A percentile compares a stretch with the other conserved stretches of the same genome.
These are phyloP conservation scores for Phania funesta DNA, from an alignment of 2,888 invertebrate species.

Conservation along the genomic window DNA sequence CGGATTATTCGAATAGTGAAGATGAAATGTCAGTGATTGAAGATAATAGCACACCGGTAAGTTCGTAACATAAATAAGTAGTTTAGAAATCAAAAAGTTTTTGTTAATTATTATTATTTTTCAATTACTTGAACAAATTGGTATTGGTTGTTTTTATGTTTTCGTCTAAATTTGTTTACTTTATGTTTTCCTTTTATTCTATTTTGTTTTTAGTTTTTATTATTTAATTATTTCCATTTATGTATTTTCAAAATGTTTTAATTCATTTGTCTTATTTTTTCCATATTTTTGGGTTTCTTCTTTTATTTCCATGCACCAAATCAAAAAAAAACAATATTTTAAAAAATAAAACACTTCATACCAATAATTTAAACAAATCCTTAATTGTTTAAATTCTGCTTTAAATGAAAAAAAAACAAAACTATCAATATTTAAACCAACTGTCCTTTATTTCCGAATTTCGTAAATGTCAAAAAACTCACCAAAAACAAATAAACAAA, in stretches of 20 bases:
- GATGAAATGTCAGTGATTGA: conserved; percentile 89
- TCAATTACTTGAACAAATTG: conserved; percentile 16
- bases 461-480: conserved; percentile 34
- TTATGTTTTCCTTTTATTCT: conserved; percentile 59
- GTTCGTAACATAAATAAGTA: conserved; percentile 69
- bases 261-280: conserved; percentile 71
- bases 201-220: conserved; percentile 63
- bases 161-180: conserved; percentile 48
- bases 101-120: conserved; percentile 13
- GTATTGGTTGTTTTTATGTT: conserved; percentile 53
- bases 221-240: conserved; percentile 39
- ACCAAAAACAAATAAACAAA: conserved; percentile 55
- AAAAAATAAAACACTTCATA: conserved; percentile 64
- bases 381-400: conserved; percentile 47
- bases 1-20: conserved; percentile 94
- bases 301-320: conserved; percentile 77
- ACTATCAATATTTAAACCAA: conserved; percentile 36
- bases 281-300: conserved; percentile 72
- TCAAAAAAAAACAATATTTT: conserved; percentile 65
- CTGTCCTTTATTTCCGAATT: conserved; percentile 42
- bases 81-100: neutral
- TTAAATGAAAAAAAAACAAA: conserved; percentile 30
- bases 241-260: conserved; percentile 69
- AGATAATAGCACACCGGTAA: conserved; percentile 82
- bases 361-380: conserved; percentile 65